phyloP scores from a whole-genome alignment of 2,888 invertebrate genomes.

The Sinodicranocentrus sp. region DNA sequence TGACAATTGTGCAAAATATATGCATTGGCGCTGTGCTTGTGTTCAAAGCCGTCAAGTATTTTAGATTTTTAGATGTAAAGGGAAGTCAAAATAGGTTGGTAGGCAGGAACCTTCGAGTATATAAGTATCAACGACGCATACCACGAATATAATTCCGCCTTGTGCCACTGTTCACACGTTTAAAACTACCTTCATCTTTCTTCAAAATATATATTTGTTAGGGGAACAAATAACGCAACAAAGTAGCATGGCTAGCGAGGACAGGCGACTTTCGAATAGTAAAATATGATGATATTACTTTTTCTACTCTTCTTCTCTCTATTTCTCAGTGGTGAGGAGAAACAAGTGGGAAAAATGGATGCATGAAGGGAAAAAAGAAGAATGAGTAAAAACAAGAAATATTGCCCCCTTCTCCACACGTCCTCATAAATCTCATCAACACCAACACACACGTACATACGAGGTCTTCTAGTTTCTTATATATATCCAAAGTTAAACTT shows the following conservation, averaged over 20 bases:
- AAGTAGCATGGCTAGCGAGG: constrained; percentile 17
- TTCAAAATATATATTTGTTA: too few species aligned
- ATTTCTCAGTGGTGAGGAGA: not conserved
- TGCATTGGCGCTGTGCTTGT: too few species aligned
- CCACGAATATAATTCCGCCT: constrained; percentile 18
- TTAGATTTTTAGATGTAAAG: too few species aligned
- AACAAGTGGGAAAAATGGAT: constrained; percentile 47
- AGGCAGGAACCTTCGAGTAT: too few species aligned
- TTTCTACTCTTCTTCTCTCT: too few species aligned
- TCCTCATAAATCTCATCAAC: constrained; percentile 67
- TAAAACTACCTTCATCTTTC: constrained; percentile 26
- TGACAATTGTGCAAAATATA: too few species aligned
- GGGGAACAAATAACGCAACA: not conserved
- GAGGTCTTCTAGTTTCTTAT: not conserved
- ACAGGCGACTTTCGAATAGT: constrained; percentile 57
- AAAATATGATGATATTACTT: constrained; percentile 48
- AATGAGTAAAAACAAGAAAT: constrained; percentile 63
- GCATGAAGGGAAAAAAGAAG: constrained; percentile 71
- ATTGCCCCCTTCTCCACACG: constrained; percentile 66
- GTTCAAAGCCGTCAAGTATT: too few species aligned
- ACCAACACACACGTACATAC: constrained; percentile 40
- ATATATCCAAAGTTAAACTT: not conserved
- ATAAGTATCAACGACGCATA: not conserved
- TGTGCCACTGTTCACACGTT: constrained; percentile 62
- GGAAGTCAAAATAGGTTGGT: too few species aligned